Evolutionary conservation across 2,113 vertebrate genomes (phyloP), one percentile per base, ranked within the genome.

Genomic region (Rhynchopsitta pachyrhyncha): DNA sequence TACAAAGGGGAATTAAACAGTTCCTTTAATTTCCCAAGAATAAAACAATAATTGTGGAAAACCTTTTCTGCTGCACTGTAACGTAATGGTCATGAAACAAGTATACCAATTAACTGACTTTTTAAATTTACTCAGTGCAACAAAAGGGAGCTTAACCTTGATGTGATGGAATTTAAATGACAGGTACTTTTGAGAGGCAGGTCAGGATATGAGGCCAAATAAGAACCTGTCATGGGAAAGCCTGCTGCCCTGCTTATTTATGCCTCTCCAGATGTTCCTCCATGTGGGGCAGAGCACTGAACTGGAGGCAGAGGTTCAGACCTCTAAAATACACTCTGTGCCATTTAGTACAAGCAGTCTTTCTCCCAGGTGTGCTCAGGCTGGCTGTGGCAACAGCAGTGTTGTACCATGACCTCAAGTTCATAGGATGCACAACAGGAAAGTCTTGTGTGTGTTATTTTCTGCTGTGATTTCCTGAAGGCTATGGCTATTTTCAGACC

Each of bases 41-140:
- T 59, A 59, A 59, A n/a, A 59, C 55, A 23, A 59, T 23, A n/a
- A n/a, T n/a, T 59, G 20, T 59, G 33, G 33, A n/a, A 59, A 59
- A n/a, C 33, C 67, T 90, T 75, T 84, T 96, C 93, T 88, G 44
- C 81, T 94, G 62, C 53, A 60, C 87, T 92, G 67, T 94, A 97
- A 97, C 96, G 95, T 97, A 97, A 97, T 88, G 55, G 71, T 35
- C 69, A 33, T 50, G 96, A 97, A 95, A 97, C 86, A 97, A 97
- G 97, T 96, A 89, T 75, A 95, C 96, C 50, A 62, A 97, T 97
- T 97, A 97, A 96, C 85, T 76, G 96, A 96, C 50, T 74, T 80
- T 96, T 93, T 95, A 96, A 97, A 98, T 97, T 93, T 96, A 97
- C 85, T 95, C 55, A 60, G 66, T 96, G 88, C 86, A 92, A 95